These are phyloP conservation scores for Paradisaea rubra DNA, from an alignment of 2,113 vertebrate genomes.

Conservation along the genomic window DNA sequence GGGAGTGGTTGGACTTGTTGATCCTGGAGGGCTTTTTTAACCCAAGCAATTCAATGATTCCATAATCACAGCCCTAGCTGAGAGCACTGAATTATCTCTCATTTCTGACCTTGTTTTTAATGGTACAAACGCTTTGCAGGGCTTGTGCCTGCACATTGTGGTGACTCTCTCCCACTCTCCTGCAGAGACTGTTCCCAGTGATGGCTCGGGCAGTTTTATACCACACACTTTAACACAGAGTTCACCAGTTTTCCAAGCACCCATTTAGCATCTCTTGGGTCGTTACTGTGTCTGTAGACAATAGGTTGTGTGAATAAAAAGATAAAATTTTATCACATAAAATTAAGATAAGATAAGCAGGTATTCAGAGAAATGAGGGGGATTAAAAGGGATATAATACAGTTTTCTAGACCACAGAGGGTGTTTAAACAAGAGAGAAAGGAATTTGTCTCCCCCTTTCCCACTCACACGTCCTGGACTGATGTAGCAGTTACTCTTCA, in stretches of 20 bases:
- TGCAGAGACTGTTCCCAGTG: accelerated
- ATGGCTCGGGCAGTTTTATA: neutral
- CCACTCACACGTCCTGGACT: accelerated
- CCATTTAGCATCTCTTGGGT: neutral
- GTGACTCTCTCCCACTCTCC: accelerated
- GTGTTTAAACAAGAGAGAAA: neutral
- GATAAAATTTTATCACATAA: neutral
- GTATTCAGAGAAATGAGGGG: neutral
- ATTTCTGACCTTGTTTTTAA: neutral
- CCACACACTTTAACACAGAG: accelerated
- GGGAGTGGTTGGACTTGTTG: neutral
- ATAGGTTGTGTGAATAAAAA: neutral
- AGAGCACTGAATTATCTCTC: neutral
- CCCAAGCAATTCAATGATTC: too few relatives aligned
- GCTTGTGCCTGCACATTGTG: accelerated
- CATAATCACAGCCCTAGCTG: neutral
- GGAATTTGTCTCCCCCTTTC: neutral
- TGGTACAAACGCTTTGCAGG: neutral
- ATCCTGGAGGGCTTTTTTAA: neutral
- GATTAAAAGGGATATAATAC: neutral
- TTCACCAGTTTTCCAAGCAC: neutral
- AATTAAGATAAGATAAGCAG: neutral
- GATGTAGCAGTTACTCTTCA: neutral
- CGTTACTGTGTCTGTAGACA: neutral
- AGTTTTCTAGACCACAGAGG: neutral